Base-by-base conservation (phyloP, 2,888 invertebrate species). In the Drosophila tripunctata region DNA sequence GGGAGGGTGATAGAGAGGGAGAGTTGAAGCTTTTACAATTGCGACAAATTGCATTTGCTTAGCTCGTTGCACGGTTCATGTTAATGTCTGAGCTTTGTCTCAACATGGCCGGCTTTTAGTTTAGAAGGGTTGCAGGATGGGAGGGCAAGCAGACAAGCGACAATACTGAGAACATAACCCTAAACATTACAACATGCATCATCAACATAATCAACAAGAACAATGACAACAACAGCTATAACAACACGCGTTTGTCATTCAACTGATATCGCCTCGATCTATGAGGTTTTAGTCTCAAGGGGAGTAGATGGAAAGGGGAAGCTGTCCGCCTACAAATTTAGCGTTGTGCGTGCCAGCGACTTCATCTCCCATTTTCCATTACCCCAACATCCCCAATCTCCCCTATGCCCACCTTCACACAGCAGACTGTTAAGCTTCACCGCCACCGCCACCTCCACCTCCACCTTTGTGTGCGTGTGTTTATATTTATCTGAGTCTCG, bases 1-100 rank as follows among this genome's bases (percentile, higher is more conserved):
- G 8, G 19, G 4, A n/a, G 19, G 8, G 7, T 12, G 30, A 12
- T 4, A 12, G 6, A 2, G 27, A 3, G 19, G 19, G 30, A 24
- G 3, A 22, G 41, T 21, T 47, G 61, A 45, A 58, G 65, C 40
- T 69, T 51, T 64, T 71, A 81, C 87, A 88, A 84, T 84, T 85
- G 87, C 82, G 85, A 89, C 88, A 90, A 90, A 89, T 89, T 90
- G 88, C 81, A 88, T 87, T 89, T 83, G 82, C 84, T 77, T 66
- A 60, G 79, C 81, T 70, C 65, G 71, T 40, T 65, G 72, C 56
- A 54, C 45, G 72, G 61, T 40, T 62, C 63, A 48, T 75, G 76
- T 64, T 48, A 65, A 65, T 75, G 75, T 57, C 56, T 62, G 31
- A 17, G 75, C 69, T 48, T 61, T 74, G 74, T 55, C 55, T 61